Conservation (phyloP, 1,140 invertebrate genomes). For the Scaptomyza hsui region DNA sequence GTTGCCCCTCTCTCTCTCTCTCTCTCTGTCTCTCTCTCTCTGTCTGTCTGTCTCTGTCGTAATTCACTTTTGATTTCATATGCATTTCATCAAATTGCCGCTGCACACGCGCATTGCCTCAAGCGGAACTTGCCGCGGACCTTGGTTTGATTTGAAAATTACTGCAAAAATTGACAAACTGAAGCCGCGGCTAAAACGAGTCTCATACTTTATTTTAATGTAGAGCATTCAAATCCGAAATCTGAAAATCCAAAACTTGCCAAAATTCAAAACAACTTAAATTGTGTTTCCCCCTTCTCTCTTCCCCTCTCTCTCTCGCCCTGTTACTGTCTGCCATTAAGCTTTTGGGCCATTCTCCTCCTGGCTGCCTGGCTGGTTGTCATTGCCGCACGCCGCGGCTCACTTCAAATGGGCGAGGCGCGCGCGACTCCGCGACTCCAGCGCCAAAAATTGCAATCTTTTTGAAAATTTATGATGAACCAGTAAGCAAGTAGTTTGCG, state of each 20-base stretch:
- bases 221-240: slow-evolving; percentile 37
- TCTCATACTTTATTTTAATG: slow-evolving; percentile 55
- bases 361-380: slow-evolving; percentile 45
- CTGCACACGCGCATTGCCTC: slow-evolving; percentile 70
- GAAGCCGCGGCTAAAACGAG: slow-evolving; percentile 39
- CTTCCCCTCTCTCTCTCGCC: not conserved
- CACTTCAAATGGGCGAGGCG: slow-evolving; percentile 74
- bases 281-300: slow-evolving; percentile 2
- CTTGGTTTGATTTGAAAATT: slow-evolving; percentile 82
- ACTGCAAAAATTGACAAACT: slow-evolving; percentile 45
- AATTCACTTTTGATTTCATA: slow-evolving; percentile 83
- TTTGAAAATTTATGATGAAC: slow-evolving; percentile 77
- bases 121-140: slow-evolving; percentile 40
- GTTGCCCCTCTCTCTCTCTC: slow-evolving; percentile 17
- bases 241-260: slow-evolving; percentile 16
- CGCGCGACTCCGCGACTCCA: slow-evolving; percentile 54
- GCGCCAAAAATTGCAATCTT: slow-evolving; percentile 77
- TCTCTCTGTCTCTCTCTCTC: slow-evolving; percentile 18
- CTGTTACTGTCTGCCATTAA: slow-evolving; percentile 22
- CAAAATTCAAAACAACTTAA: slow-evolving; percentile 9
- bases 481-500: slow-evolving; percentile 6
- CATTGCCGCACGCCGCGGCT: slow-evolving; percentile 67
- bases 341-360: slow-evolving; percentile 46
- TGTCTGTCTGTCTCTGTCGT: slow-evolving; percentile 35
- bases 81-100: slow-evolving; percentile 82